phyloP scores from a whole-genome alignment of 1,140 invertebrate species.

The Aradophagus sp. region DNA sequence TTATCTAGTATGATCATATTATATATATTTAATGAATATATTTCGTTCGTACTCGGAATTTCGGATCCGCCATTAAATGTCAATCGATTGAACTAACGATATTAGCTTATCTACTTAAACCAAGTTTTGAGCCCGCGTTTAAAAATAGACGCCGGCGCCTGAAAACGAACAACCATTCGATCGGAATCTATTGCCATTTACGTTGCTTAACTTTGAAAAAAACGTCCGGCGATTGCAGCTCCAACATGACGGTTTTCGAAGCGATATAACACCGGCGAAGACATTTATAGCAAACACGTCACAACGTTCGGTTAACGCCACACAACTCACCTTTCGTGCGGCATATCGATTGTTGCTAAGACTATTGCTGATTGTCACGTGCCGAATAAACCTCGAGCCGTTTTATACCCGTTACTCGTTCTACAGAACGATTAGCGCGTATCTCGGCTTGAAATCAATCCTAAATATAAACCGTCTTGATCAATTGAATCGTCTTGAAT shows the following conservation, averaged over 20 bases:
- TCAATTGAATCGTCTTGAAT: conserved; percentile 36
- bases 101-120: no score
- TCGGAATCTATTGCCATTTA: no score
- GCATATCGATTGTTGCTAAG: conserved; percentile 42
- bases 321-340: conserved; percentile 26
- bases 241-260: conserved; percentile 17
- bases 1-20: no score
- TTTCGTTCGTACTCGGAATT: no score
- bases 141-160: no score
- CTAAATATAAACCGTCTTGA: conserved; percentile 22
- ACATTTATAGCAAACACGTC: conserved; percentile 36
- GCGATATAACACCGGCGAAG: conserved; percentile 16
- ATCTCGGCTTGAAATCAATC: conserved; percentile 23
- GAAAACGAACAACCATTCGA: no score
- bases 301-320: conserved; percentile 19
- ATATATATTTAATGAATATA: no score
- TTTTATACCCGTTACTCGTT: conserved; percentile 24
- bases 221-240: no score
- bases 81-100: no score
- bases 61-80: no score
- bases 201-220: no score
- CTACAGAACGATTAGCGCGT: conserved; percentile 24
- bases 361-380: conserved; percentile 45
- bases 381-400: conserved; percentile 38
- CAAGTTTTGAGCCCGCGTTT: no score